Percentiles rank a stretch among this genome's conserved stretches.
phyloP scores from a whole-genome alignment of 92 coral and sea anemone genomes.

The Galaxea fascicularis region DNA sequence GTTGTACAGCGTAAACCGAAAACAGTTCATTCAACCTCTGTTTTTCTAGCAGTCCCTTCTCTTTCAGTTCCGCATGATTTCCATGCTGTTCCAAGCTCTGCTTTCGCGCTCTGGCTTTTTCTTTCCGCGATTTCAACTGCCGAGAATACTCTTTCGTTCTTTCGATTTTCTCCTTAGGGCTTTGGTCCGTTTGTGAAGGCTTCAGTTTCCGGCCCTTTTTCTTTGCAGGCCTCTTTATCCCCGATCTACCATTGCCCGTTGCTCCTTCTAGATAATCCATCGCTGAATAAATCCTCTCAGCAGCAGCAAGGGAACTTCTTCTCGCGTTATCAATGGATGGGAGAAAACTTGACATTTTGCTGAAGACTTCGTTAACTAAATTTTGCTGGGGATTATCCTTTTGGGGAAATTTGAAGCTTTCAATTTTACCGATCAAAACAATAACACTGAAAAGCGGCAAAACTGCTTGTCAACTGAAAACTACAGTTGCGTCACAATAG shows the following conservation, averaged over 20 bases:
- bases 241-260: conserved; percentile 41
- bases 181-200: conserved; percentile 49
- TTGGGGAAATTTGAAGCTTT: neutral
- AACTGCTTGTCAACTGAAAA: neutral
- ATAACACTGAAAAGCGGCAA: neutral
- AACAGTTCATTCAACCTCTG: conserved; percentile 75
- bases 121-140: conserved; percentile 64
- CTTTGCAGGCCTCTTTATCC: conserved; percentile 46
- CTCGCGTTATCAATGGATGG: conserved; percentile 59
- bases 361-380: neutral
- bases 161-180: conserved; percentile 42
- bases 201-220: conserved; percentile 5
- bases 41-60: conserved; percentile 75
- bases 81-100: conserved; percentile 40
- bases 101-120: conserved; percentile 62
- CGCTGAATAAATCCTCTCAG: conserved; percentile 77
- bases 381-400: neutral
- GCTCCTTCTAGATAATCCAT: conserved; percentile 64
- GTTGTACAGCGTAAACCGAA: conserved; percentile 88
- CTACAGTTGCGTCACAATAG: conserved; percentile 28
- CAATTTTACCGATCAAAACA: neutral
- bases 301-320: conserved; percentile 78
- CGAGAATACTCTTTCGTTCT: conserved; percentile 79
- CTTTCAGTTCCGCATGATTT: conserved; percentile 52
- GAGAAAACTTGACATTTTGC: conserved; percentile 39